These are phyloP conservation scores for Callyntrura sp. DNA, from an alignment of 2,888 invertebrate species.

Conservation along the genomic window DNA sequence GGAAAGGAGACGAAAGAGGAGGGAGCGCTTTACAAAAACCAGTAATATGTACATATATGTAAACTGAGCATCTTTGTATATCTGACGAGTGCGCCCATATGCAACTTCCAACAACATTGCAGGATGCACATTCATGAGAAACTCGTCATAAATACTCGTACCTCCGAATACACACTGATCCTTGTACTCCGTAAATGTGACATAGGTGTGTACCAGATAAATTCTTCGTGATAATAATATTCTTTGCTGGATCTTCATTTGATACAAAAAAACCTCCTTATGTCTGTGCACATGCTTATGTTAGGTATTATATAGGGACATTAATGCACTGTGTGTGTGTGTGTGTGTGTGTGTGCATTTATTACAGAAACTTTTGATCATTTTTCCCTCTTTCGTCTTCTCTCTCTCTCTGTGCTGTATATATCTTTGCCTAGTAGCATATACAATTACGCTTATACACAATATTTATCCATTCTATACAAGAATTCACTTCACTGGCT, in stretches of 20 bases:
- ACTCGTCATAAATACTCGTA: not conserved
- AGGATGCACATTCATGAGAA: slow-evolving; percentile 14
- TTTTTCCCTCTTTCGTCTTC: not conserved
- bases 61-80: not conserved
- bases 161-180: too few relatives aligned
- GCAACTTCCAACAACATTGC: not conserved
- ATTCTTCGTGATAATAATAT: slow-evolving; percentile 58
- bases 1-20: slow-evolving; percentile 35
- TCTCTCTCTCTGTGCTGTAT: not conserved
- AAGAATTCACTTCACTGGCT: slow-evolving; percentile 39
- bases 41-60: slow-evolving; percentile 25
- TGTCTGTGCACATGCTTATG: not conserved
- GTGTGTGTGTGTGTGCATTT: not conserved
- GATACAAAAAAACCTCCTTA: not conserved
- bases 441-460: not conserved
- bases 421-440: not conserved
- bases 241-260: slow-evolving; percentile 49
- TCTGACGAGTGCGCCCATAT: not conserved
- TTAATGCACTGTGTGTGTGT: not conserved
- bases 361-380: not conserved
- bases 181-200: slow-evolving; percentile 37
- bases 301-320: too few relatives aligned
- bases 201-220: slow-evolving; percentile 61
- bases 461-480: slow-evolving; percentile 19
- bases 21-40: slow-evolving; percentile 27